A percentile compares a stretch with the other conserved stretches of the same genome.
These are phyloP conservation scores for Clytia hemisphaerica DNA, from an alignment of 30 jellyfish, hydroid and myxozoan genomes.

Conservation along the genomic window DNA sequence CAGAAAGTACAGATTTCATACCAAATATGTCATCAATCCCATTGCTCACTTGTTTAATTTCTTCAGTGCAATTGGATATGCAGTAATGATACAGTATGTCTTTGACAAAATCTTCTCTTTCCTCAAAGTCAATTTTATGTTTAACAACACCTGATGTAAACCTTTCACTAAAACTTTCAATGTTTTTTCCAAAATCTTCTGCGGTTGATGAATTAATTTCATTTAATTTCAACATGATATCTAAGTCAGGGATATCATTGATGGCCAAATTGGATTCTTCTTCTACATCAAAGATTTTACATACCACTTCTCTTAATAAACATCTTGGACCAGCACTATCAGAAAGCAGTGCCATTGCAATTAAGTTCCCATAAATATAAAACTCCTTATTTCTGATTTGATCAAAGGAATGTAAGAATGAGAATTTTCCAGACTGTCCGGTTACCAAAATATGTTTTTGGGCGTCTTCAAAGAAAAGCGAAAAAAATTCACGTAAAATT, in stretches of 20 bases:
- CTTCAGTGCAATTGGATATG: conserved; percentile 25
- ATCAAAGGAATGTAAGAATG: conserved; percentile 18
- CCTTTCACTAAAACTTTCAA: conserved; percentile 7
- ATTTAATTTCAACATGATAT: conserved; percentile 10
- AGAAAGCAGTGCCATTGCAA: conserved; percentile 13
- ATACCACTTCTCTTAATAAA: conserved; percentile 25
- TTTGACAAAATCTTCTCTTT: conserved; percentile 2
- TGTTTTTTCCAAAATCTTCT: conserved; percentile 2
- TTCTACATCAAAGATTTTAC: conserved; percentile 23
- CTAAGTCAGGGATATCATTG: conserved; percentile 29
- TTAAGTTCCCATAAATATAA: conserved; percentile 11
- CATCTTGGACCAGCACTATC: conserved; percentile 45
- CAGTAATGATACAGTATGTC: conserved; percentile 17
- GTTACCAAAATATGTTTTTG: conserved; percentile 6
- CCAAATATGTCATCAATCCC: conserved; percentile 23
- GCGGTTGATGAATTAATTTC: conserved; percentile 16
- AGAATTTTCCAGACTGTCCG: conserved; percentile 2
- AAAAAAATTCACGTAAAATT: conserved; percentile 13
- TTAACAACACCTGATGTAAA: conserved; percentile 7
- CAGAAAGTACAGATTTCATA: not conserved
- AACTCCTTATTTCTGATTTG: conserved; percentile 5
- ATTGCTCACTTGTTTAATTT: conserved; percentile 4
- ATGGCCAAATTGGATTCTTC: not conserved
- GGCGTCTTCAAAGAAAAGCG: conserved; percentile 16
- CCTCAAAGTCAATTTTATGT: not conserved